A percentile compares a stretch with the other conserved stretches of the same genome.
Evolutionary conservation across 2,888 invertebrate species (phyloP).

Genomic region (Temnothorax unifasciatus): DNA sequence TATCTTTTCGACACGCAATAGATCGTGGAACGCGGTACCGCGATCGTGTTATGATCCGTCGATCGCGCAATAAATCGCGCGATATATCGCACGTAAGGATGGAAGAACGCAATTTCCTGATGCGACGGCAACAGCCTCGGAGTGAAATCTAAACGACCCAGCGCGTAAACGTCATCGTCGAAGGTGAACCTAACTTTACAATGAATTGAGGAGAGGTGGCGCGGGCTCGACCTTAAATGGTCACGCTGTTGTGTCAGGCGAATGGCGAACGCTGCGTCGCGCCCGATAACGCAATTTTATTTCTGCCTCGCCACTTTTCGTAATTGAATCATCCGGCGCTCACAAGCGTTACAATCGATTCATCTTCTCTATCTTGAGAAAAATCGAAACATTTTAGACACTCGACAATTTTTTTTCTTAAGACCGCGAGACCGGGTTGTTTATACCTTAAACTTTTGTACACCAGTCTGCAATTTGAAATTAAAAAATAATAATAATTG

Average conservation of each 20-base stretch:
- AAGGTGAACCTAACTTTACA: constrained; percentile 61
- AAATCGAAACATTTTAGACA: not conserved
- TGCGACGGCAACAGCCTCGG: constrained; percentile 33
- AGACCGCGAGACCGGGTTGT: not conserved
- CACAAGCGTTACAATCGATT: not conserved
- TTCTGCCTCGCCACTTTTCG: constrained; percentile 20
- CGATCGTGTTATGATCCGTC: not conserved
- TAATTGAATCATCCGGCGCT: constrained; percentile 21
- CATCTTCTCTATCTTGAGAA: not conserved
- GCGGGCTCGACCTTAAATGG: constrained; percentile 77
- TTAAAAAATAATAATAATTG: not conserved
- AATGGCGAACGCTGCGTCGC: constrained; percentile 61
- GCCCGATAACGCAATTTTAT: constrained; percentile 70
- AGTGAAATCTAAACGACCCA: constrained; percentile 37
- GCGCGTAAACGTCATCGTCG: constrained; percentile 50
- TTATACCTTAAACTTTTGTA: not conserved
- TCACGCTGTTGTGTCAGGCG: constrained; percentile 70
- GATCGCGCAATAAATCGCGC: constrained; percentile 25
- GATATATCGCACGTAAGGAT: constrained; percentile 14
- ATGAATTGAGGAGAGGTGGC: constrained; percentile 60
- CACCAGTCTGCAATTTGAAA: not conserved
- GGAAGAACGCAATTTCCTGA: constrained; percentile 50
- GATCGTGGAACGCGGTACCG: not conserved
- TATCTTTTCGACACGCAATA: not conserved
- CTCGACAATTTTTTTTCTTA: not conserved